Evolutionary conservation across 2,797 vertebrate species (phyloP), one percentile per base, ranked within the genome.

Genomic region (Eleutherodactylus coqui): DNA sequence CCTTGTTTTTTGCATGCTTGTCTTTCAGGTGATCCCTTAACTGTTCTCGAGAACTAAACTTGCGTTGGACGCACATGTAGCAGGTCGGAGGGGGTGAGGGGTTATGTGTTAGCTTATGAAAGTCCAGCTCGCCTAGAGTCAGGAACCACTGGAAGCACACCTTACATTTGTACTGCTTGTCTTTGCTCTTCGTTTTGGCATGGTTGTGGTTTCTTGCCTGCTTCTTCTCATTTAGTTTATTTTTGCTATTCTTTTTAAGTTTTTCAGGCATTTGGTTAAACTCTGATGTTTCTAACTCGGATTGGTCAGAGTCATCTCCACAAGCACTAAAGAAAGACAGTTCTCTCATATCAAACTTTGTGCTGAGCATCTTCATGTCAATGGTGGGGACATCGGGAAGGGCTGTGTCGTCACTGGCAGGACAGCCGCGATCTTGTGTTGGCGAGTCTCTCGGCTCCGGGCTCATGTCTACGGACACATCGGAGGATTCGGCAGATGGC

Each of bases 21-120:
- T 98, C 97, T 90, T 93, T 96, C 84, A 99, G 92, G 83, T 99
- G 98, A 88, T 98, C 97, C 85, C 97, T 93, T 64, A 99, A 94
- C 89, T 97, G 97, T 90, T 98, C 96, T 49, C 98, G 94, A 0
- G 98, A 99, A 93, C 97, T 95, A 91, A 99, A 99, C 84, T 97
- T 96, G 78, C 98, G 96, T 93, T 99, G 97, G 79, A 99, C 98
- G 0, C 98, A 99, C 98, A 99, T 97, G 92, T 99, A 99, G 91
- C 98, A 99, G 69, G 98, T 99, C 0, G 98, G 98, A 0, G 97
- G 98, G 8, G 97, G 98, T 1, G 97, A 96, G 2, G 98, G 97
- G 89, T 98, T 98, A 88, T 99, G 98, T 14, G 96, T 96, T 49
- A 99, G 95, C 90, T 97, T 98, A 94, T 99, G 98, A 88, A 99